Evolutionary conservation across 2,797 vertebrate species (phyloP).

Genomic region (Sebastes ruberrimus): DNA sequence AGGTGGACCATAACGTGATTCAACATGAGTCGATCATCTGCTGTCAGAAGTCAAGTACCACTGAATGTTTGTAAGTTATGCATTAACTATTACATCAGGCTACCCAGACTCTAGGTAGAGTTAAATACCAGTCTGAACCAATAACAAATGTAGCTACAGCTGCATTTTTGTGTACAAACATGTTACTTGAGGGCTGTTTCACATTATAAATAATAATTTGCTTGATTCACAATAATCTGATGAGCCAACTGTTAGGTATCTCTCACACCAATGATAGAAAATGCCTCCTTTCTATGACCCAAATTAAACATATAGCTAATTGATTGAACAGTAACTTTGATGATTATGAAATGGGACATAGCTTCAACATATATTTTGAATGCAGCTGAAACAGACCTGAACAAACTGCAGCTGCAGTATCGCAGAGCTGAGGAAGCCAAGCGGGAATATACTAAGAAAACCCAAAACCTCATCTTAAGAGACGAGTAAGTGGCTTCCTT

Average conservation of each 20-base stretch:
- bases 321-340: background rate
- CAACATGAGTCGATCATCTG: constrained; percentile 1
- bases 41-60: background rate
- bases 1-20: background rate
- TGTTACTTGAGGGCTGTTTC: background rate
- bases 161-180: background rate
- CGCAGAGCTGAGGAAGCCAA: background rate
- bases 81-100: background rate
- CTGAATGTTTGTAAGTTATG: constrained; percentile 6
- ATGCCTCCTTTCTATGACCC: too few relatives aligned
- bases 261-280: background rate
- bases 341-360: background rate
- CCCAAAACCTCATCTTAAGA: background rate
- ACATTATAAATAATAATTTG: background rate
- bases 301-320: background rate
- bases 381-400: constrained; percentile 21
- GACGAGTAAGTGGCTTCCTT: background rate
- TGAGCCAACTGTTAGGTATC: background rate
- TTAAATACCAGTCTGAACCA: background rate
- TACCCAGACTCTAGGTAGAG: too few relatives aligned
- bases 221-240: background rate
- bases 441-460: background rate
- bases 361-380: background rate
- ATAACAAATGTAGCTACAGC: background rate
- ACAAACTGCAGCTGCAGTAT: constrained; percentile 13